A percentile compares a stretch with the other conserved stretches of the same genome.
Evolutionary conservation across 2,888 invertebrate species (phyloP).

Genomic region (Galeruca laticollis): DNA sequence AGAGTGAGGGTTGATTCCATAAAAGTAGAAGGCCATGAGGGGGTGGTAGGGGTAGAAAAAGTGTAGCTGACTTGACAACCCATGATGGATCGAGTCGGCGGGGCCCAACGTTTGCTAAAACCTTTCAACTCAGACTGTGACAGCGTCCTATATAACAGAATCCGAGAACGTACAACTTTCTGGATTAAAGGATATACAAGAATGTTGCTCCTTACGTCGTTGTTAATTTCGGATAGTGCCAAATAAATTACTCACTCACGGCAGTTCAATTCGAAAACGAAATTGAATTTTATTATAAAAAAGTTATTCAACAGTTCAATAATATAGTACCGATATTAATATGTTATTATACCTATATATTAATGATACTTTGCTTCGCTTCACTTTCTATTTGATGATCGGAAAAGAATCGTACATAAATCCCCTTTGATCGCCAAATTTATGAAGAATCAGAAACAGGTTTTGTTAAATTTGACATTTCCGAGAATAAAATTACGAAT

Average conservation of each 20-base stretch:
- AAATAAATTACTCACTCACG: conserved; percentile 29
- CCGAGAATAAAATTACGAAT: no score
- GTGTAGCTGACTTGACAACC: conserved; percentile 68
- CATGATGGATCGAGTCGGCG: conserved; percentile 69
- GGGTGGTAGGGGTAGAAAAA: conserved; percentile 63
- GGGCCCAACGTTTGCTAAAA: conserved; percentile 65
- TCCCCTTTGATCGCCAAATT: no score
- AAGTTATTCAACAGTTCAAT: neutral
- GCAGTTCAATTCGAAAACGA: conserved; percentile 1
- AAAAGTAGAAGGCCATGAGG: conserved; percentile 56
- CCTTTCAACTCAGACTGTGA: conserved; percentile 65
- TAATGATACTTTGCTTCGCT: neutral
- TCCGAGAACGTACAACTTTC: conserved; percentile 49
- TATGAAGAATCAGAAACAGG: no score
- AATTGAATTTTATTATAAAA: conserved; percentile 14
- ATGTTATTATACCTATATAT: no score
- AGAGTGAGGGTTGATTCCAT: conserved; percentile 58
- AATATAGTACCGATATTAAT: neutral
- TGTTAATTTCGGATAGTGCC: conserved; percentile 36
- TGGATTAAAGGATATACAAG: conserved; percentile 48
- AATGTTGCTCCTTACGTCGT: conserved; percentile 47
- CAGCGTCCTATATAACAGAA: conserved; percentile 53
- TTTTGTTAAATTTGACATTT: no score
- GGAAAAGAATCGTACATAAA: no score
- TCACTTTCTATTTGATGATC: neutral